Percentiles rank a stretch among this genome's conserved stretches.
phyloP scores from a whole-genome alignment of 2,113 vertebrate species.

The Cebus imitator region DNA sequence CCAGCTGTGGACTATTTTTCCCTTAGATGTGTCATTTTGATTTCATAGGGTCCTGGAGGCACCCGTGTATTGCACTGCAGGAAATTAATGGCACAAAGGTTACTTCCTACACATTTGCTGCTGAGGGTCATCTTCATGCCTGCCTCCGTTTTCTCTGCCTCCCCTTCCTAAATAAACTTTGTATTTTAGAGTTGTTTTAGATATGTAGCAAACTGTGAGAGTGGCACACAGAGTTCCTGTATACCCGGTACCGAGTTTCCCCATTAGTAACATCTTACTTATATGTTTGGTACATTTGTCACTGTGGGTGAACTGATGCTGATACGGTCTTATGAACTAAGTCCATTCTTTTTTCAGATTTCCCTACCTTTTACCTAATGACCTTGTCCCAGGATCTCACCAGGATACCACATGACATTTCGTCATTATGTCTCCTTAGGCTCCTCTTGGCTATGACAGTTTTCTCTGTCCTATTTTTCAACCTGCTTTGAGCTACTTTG shows the following conservation, averaged over 20 bases:
- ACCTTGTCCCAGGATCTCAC: neutral
- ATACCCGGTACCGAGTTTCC: neutral
- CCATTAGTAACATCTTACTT: neutral
- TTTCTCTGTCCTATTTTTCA: slow-evolving; percentile 54
- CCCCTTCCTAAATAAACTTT: neutral
- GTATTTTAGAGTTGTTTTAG: neutral
- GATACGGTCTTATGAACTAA: neutral
- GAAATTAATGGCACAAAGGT: neutral
- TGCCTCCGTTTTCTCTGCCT: neutral
- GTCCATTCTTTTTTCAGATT: neutral
- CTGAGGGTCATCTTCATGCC: neutral
- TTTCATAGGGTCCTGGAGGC: neutral
- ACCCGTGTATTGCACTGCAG: neutral
- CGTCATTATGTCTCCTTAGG: neutral
- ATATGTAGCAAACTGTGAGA: neutral
- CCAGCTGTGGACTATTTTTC: neutral
- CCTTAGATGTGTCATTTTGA: neutral
- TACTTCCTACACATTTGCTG: neutral
- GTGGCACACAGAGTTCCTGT: neutral
- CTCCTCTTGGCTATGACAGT: neutral
- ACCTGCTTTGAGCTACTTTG: slow-evolving; percentile 48
- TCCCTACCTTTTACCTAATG: neutral
- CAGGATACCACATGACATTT: neutral
- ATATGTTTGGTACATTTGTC: neutral
- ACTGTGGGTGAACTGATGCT: neutral